Conservation (phyloP, 2,113 vertebrate species). For the Laterallus jamaicensis region DNA sequence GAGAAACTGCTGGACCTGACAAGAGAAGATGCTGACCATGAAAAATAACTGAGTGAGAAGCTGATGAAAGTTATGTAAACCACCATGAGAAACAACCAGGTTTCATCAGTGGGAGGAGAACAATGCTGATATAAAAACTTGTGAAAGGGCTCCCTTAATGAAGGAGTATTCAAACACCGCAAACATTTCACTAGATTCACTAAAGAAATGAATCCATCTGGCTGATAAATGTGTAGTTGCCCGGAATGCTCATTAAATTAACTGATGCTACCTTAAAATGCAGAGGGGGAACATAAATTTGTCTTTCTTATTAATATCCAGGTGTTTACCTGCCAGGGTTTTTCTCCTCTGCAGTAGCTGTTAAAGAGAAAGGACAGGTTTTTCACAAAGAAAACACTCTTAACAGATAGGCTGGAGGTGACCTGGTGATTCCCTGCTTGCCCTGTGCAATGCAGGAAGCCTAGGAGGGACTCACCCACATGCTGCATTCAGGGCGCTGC, state of each 20-base stretch:
- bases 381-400: background rate
- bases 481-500: background rate
- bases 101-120: background rate
- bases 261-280: background rate
- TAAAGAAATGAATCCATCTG: background rate
- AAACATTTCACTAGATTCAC: background rate
- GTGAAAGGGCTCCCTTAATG: background rate
- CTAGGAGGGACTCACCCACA: background rate
- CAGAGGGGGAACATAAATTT: background rate
- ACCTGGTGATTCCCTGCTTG: background rate
- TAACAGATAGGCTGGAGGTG: background rate
- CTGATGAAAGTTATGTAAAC: background rate
- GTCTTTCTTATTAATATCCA: background rate
- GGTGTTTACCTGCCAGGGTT: background rate
- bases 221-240: background rate
- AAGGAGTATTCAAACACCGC: background rate
- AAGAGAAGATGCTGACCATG: background rate
- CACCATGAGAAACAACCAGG: background rate
- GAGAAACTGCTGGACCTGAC: background rate
- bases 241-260: constrained; percentile 3
- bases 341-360: background rate
- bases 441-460: background rate
- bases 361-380: background rate
- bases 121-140: background rate
- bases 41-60: background rate